A percentile compares a stretch with the other conserved stretches of the same genome.
Conservation (phyloP, 2,113 vertebrate genomes). For the Plecturocebus donacophilus region DNA sequence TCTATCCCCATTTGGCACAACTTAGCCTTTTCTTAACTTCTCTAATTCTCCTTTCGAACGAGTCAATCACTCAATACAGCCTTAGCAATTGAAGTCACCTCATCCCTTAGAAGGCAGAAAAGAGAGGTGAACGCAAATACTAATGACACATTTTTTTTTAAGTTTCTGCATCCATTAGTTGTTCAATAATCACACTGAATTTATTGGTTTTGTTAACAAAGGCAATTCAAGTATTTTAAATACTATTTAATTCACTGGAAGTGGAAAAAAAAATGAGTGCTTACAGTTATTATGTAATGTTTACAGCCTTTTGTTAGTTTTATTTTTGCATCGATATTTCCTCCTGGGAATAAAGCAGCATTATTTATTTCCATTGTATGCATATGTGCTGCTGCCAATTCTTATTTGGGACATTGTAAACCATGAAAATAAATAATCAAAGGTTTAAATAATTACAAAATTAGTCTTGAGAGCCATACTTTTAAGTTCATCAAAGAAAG, state of each 20-base stretch:
- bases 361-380: no score
- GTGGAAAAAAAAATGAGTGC: not conserved
- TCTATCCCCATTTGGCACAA: not conserved
- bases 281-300: not conserved
- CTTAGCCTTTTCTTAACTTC: not conserved
- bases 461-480: not conserved
- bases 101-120: not conserved
- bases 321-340: not conserved
- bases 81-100: not conserved
- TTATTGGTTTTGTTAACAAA: not conserved
- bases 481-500: not conserved
- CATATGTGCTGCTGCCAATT: not conserved
- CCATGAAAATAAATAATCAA: not conserved
- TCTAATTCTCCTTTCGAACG: not conserved
- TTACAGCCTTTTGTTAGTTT: not conserved
- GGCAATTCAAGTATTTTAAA: not conserved
- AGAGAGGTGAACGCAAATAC: not conserved
- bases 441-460: not conserved
- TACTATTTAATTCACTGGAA: not conserved
- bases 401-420: not conserved
- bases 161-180: not conserved
- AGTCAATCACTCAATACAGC: not conserved
- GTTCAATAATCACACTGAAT: not conserved
- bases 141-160: not conserved
- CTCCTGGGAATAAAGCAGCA: not conserved